Evolutionary conservation across 2,113 vertebrate genomes (phyloP).

Genomic region (Pitta sordida): DNA sequence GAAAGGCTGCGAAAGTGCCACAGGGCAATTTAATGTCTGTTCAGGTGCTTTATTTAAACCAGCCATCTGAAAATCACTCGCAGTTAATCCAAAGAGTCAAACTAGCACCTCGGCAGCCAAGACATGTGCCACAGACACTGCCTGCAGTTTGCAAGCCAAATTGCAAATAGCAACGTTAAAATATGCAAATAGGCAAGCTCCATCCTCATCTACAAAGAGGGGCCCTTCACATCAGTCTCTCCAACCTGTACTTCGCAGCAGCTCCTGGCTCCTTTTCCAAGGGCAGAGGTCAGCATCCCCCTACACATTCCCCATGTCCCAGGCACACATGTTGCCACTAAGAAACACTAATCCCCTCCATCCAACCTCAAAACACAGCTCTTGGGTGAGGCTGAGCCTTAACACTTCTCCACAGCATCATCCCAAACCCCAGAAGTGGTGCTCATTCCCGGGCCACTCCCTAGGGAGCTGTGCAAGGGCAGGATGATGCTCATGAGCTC

Average conservation of each 20-base stretch:
- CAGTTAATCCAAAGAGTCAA: background rate
- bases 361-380: background rate
- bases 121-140: background rate
- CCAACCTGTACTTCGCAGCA: background rate
- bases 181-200: fast-evolving
- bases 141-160: background rate
- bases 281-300: background rate
- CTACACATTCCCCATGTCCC: background rate
- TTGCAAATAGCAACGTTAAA: background rate
- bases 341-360: background rate
- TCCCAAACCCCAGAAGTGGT: background rate
- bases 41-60: background rate
- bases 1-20: background rate
- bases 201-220: background rate
- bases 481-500: background rate
- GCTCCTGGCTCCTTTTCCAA: background rate
- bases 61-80: background rate
- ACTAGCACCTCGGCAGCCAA: background rate
- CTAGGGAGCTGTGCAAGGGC: background rate
- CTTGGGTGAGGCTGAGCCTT: background rate
- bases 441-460: background rate
- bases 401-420: background rate
- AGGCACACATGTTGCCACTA: background rate
- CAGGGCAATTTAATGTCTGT: background rate
- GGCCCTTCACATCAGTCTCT: background rate